Conservation (phyloP, 2,113 vertebrate species). For the Holacanthus passer region DNA sequence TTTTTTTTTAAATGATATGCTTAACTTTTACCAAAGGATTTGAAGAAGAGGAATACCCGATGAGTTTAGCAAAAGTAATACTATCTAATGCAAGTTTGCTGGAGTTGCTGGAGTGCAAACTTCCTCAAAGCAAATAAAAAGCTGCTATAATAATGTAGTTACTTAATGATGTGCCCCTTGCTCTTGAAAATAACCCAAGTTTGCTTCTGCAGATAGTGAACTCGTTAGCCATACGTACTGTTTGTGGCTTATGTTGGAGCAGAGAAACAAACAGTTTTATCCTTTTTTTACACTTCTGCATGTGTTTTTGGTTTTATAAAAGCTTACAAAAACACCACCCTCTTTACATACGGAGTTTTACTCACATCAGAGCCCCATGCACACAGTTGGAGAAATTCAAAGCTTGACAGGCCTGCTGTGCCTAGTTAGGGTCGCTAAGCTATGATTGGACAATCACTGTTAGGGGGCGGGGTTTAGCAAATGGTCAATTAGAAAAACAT, state of each 20-base stretch:
- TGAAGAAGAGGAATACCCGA: background rate
- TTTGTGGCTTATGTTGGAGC: too few relatives aligned
- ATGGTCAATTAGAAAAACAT: conserved; percentile 5
- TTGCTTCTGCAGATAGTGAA: background rate
- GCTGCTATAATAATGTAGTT: background rate
- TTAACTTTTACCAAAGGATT: background rate
- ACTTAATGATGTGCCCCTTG: too few relatives aligned
- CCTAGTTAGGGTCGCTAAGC: background rate
- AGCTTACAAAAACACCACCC: too few relatives aligned
- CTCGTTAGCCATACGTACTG: background rate
- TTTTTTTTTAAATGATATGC: background rate
- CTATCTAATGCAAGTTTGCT: background rate
- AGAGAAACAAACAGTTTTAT: too few relatives aligned
- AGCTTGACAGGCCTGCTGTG: background rate
- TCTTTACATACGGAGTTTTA: too few relatives aligned
- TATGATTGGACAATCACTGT: conserved; percentile 1
- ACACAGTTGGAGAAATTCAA: background rate
- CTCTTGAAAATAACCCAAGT: background rate
- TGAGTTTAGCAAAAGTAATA: background rate
- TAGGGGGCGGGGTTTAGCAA: background rate
- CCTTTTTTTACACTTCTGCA: background rate
- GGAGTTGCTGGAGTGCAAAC: too few relatives aligned
- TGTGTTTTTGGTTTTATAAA: background rate
- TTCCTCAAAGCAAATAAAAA: too few relatives aligned
- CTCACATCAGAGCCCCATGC: too few relatives aligned